Evolutionary conservation across 2,113 vertebrate species (phyloP), one percentile per base, ranked within the genome.

Genomic region (Vimba vimba): DNA sequence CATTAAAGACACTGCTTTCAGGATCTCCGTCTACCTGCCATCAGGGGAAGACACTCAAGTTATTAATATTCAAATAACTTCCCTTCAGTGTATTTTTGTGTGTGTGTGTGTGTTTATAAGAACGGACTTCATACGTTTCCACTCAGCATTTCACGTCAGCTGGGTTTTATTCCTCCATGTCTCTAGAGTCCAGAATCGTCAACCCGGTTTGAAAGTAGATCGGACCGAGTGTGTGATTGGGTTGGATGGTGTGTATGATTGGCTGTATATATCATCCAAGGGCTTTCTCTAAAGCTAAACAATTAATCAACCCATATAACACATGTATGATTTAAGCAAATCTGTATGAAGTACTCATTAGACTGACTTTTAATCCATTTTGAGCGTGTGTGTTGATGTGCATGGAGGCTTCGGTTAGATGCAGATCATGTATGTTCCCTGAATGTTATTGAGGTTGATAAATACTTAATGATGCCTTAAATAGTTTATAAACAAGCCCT

Each of bases 21-120:
- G 93, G 93, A 93, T 91, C 90, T 91, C 73, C 86, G 89, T 94
- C 89, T 93, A 92, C 92, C 91, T 86, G 57, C 89, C 91, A 85
- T 88, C 88, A 74, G 88, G 91, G 87, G 88, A 85, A 85, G 86
- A 92, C 91, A 91, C 91, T 92, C 76, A 78, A 89, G 86, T 71
- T 93, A 93, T 93, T 93, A 93, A 94, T 93, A 91, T 92, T 93
- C 91, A 92, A 92, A 91, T 93, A 94, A 93, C 93, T 93, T 94
- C 93, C 92, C 92, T 91, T 94, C 86, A 85, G 76, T 86, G 45
- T 84, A 87, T 76, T 83, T 87, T 83, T 68, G 1, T 17, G 39
- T 43, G 39, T 43, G 7, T 43, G 39, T 43, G 43, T 17, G 69
- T 59, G 77, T 86, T 77, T 77, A 83, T 85, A 81, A 62, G 90